phyloP scores from a whole-genome alignment of 2,797 vertebrate species.

The Aphelocoma californica region DNA sequence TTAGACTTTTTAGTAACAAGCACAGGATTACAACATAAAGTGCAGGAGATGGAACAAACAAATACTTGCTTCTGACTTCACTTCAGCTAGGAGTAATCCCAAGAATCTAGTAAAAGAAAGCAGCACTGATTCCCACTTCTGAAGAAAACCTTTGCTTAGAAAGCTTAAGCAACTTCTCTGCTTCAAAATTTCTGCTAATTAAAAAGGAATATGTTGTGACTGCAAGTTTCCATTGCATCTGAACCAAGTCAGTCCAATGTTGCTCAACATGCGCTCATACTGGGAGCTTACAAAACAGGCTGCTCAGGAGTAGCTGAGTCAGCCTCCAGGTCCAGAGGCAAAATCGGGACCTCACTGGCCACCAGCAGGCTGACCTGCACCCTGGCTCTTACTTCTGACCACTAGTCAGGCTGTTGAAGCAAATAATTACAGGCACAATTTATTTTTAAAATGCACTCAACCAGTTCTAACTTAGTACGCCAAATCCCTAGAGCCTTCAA shows the following conservation, averaged over 20 bases:
- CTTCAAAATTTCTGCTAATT: background rate
- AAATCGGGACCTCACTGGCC: background rate
- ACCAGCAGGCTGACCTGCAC: background rate
- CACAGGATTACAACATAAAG: background rate
- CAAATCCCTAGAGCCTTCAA: background rate
- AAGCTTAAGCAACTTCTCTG: background rate
- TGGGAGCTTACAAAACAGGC: background rate
- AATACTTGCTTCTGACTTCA: background rate
- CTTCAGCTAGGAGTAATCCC: background rate
- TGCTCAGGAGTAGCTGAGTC: background rate
- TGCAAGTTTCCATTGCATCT: background rate
- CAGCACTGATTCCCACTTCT: background rate
- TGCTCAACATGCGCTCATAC: background rate
- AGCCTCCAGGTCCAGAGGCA: background rate
- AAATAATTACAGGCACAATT: background rate
- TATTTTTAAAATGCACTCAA: conserved; percentile 35
- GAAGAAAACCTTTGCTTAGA: background rate
- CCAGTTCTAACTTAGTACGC: background rate
- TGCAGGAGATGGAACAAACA: background rate
- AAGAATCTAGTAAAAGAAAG: background rate
- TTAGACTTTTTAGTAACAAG: background rate
- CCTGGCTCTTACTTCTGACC: background rate
- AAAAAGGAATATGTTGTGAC: background rate
- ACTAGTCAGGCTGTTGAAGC: background rate
- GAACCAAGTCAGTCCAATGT: background rate